These are phyloP conservation scores for Elymnias hypermnestra DNA, from an alignment of 1,140 invertebrate species.

Conservation along the genomic window DNA sequence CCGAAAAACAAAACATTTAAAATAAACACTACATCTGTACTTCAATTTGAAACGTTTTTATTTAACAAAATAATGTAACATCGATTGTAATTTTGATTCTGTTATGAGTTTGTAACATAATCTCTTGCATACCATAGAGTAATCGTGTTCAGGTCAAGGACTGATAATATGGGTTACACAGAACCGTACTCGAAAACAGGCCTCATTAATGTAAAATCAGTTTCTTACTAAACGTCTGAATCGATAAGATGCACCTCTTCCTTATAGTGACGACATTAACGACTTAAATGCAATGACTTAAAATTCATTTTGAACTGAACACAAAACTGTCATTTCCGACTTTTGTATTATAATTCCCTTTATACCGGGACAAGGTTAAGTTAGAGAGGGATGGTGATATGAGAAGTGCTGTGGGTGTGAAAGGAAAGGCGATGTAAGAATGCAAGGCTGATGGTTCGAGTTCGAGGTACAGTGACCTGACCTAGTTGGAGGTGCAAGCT, in stretches of 20 bases:
- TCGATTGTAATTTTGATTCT: too few species aligned
- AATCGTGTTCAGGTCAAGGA: slow-evolving; percentile 21
- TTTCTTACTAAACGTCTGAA: slow-evolving; percentile 27
- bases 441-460: slow-evolving; percentile 66
- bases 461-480: slow-evolving; percentile 68
- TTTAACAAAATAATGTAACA: too few species aligned
- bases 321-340: slow-evolving; percentile 49
- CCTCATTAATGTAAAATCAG: slow-evolving; percentile 35
- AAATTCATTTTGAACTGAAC: slow-evolving; percentile 52
- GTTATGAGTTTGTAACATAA: slow-evolving; percentile 12
- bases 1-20: too few species aligned
- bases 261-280: slow-evolving; percentile 18
- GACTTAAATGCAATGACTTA: slow-evolving; percentile 28
- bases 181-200: slow-evolving; percentile 15
- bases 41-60: too few species aligned
- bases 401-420: slow-evolving; percentile 20
- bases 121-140: slow-evolving; percentile 14
- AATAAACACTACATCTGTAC: too few species aligned
- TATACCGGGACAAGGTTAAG: slow-evolving; percentile 54
- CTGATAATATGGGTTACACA: slow-evolving; percentile 17
- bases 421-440: slow-evolving; percentile 37
- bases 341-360: slow-evolving; percentile 60
- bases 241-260: slow-evolving; percentile 37
- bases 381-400: slow-evolving; percentile 33
- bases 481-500: slow-evolving; percentile 60